These are phyloP conservation scores for Proterorhinus semilunaris DNA, from an alignment of 2,113 vertebrate species.

Conservation along the genomic window DNA sequence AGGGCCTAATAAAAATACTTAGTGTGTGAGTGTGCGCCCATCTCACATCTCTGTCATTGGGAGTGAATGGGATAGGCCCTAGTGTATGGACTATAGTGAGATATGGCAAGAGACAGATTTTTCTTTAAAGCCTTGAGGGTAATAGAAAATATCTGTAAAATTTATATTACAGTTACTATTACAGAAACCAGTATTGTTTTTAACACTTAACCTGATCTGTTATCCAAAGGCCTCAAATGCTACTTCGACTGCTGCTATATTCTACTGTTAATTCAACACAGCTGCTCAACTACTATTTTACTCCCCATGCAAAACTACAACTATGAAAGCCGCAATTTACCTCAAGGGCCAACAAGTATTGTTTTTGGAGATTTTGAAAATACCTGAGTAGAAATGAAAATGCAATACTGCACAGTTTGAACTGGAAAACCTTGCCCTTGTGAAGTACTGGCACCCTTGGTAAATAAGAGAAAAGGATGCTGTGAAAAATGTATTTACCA, in stretches of 20 bases:
- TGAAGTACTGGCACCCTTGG: too few species aligned
- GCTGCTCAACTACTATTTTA: neutral
- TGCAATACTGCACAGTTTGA: neutral
- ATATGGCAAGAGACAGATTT: neutral
- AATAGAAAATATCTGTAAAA: neutral
- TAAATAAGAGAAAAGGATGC: too few species aligned
- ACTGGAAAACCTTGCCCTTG: too few species aligned
- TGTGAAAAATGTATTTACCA: too few species aligned
- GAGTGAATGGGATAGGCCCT: constrained; percentile 17
- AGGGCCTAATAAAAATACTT: constrained; percentile 55
- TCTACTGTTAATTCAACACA: neutral
- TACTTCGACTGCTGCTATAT: neutral
- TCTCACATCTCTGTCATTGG: constrained; percentile 32
- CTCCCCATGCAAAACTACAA: neutral
- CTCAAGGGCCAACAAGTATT: neutral
- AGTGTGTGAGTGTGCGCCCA: constrained; percentile 24
- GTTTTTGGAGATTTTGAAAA: neutral
- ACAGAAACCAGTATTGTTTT: too few species aligned
- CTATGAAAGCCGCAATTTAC: neutral
- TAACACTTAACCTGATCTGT: too few species aligned
- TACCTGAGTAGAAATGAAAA: neutral
- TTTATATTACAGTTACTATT: too few species aligned
- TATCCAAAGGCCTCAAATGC: neutral
- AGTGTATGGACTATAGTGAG: neutral
- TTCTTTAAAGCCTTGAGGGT: neutral